Conservation (phyloP, 1,140 invertebrate genomes). For the roundworm (Caenorhabditis elegans) region WBcel235 BX284606.5:10908501-10909000, state of each 20-base stretch:
- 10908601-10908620: not conserved
- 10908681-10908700: constrained; percentile 16
- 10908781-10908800: not conserved
- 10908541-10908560: constrained; percentile 1
- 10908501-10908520: not conserved
- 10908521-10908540: no score
- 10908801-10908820: constrained; percentile 24
- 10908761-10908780: not conserved
- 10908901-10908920: no score
- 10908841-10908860: not conserved
- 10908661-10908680: constrained; percentile 27
- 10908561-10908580: not conserved
- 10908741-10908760: not conserved
- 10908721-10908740: not conserved
- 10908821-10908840: not conserved
- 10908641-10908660: constrained; percentile 4
- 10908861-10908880: no score
- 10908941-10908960: no score
- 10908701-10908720: constrained; percentile 8
- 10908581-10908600: not conserved
- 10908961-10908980: no score
- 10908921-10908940: no score
- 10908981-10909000: no score
- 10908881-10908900: no score
- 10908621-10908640: not conserved